Conservation (phyloP, 2,888 invertebrate species). For the Drosophila algonquin region DNA sequence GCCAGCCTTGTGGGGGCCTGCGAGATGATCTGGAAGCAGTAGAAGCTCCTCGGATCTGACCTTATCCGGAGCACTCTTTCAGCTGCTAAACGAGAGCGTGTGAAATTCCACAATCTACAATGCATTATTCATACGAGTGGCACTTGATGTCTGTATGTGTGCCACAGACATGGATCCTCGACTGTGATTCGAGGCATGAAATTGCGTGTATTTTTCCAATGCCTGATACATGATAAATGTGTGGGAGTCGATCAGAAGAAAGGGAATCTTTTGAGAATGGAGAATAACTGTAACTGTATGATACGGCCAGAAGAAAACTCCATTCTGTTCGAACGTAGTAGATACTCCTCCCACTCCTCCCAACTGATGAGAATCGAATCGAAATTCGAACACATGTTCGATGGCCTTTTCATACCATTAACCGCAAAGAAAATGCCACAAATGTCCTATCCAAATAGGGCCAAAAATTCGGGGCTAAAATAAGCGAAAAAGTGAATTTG, state of each 20-base stretch:
- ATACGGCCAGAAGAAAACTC: background rate
- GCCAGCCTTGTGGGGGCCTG: slow-evolving; percentile 32
- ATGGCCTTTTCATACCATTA: slow-evolving; percentile 47
- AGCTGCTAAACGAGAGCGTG: slow-evolving; percentile 62
- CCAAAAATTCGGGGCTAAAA: slow-evolving; percentile 25
- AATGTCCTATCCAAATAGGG: slow-evolving; percentile 25
- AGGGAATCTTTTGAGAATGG: background rate
- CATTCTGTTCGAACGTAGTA: background rate
- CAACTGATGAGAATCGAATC: background rate
- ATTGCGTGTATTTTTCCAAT: background rate
- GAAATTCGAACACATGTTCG: slow-evolving; percentile 49
- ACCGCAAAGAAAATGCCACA: slow-evolving; percentile 21
- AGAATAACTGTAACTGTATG: background rate
- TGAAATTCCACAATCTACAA: slow-evolving; percentile 45
- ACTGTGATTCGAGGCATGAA: background rate
- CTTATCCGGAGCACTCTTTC: slow-evolving; percentile 55
- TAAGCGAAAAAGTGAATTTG: slow-evolving; percentile 40
- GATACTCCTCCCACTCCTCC: background rate
- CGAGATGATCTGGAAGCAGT: slow-evolving; percentile 7
- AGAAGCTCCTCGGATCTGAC: slow-evolving; percentile 23
- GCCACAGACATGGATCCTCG: background rate
- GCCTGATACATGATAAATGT: background rate
- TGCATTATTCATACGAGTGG: background rate
- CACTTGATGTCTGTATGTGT: background rate
- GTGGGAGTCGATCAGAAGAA: background rate